A percentile compares a stretch with the other conserved stretches of the same genome.
Conservation (phyloP, 2,113 vertebrate genomes). For the Machaerirhynchus nigripectus region DNA sequence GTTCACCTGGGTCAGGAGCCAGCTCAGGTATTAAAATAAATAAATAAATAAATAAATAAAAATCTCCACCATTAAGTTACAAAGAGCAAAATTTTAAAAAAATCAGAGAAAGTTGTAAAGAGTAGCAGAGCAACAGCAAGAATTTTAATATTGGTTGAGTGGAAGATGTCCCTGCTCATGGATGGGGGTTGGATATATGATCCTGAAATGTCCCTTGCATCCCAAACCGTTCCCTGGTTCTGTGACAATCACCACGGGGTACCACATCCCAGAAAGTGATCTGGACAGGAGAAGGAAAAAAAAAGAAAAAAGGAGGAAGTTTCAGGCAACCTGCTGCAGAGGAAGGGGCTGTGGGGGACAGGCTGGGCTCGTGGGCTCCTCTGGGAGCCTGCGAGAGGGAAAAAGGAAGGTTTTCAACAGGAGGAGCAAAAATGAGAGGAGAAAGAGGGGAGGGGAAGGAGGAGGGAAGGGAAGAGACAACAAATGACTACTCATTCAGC, state of each 20-base stretch:
- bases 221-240: neutral
- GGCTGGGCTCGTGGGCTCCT: neutral
- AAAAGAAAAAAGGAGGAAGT: neutral
- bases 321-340: neutral
- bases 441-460: neutral
- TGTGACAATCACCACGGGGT: too few relatives aligned
- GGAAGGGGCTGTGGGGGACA: neutral
- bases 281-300: neutral
- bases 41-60: neutral
- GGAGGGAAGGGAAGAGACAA: neutral
- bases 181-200: neutral
- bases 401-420: neutral
- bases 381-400: neutral
- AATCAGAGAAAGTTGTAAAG: neutral
- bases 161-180: neutral
- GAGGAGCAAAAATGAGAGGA: neutral
- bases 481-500: neutral
- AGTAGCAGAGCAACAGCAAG: neutral
- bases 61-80: neutral
- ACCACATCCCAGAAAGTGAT: neutral
- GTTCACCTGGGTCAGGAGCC: neutral
- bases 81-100: neutral
- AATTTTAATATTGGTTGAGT: neutral
- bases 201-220: neutral
- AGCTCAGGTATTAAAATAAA: neutral